Evolutionary conservation across 2,113 vertebrate genomes (phyloP).

Genomic region (Pedetes capensis): DNA sequence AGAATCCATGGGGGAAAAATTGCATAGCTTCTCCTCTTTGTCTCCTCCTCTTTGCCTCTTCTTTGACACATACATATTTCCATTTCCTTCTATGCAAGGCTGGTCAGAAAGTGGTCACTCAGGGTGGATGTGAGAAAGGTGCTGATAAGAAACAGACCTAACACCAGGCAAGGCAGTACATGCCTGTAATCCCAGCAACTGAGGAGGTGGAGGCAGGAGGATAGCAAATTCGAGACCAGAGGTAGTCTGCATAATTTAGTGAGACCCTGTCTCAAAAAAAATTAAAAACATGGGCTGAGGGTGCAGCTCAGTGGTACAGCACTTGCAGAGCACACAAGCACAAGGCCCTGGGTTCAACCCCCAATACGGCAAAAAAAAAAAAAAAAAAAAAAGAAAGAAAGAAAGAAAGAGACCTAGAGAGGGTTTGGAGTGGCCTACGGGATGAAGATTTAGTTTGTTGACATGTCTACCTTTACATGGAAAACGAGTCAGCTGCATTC

Average conservation of each 20-base stretch:
- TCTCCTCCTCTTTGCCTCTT: not conserved
- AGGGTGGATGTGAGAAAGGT: not conserved
- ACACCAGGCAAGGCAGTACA: too few species aligned
- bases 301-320: too few species aligned
- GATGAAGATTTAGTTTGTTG: not conserved
- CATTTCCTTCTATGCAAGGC: not conserved
- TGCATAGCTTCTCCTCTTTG: not conserved
- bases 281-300: too few species aligned
- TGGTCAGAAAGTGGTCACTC: not conserved
- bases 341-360: too few species aligned
- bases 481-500: not conserved
- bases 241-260: too few species aligned
- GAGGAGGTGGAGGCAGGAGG: too few species aligned
- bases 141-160: not conserved
- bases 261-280: too few species aligned
- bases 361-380: too few species aligned
- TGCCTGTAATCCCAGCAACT: too few species aligned
- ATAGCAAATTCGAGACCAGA: too few species aligned
- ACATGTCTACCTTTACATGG: not conserved
- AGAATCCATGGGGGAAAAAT: not conserved
- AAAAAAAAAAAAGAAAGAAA: too few species aligned
- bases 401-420: not conserved
- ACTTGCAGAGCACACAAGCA: too few species aligned
- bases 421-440: not conserved
- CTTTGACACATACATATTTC: not conserved